These are phyloP conservation scores for Maniola jurtina DNA, from an alignment of 1,140 invertebrate genomes.

Conservation along the genomic window DNA sequence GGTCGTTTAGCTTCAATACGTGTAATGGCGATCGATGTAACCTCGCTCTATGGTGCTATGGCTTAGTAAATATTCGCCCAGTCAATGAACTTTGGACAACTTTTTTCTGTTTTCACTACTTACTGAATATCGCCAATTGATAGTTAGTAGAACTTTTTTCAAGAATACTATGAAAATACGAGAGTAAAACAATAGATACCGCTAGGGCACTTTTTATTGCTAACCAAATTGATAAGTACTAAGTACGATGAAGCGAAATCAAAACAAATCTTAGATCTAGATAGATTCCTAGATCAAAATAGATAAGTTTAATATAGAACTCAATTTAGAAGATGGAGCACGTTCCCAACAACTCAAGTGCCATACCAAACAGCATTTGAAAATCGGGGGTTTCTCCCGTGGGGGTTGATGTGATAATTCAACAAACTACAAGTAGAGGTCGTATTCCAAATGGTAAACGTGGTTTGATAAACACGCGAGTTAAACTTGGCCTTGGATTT, in stretches of 20 bases:
- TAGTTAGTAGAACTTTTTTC: no score
- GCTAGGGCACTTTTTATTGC: no score
- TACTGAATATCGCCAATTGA: no score
- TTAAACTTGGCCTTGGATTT: not conserved
- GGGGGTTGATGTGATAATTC: not conserved
- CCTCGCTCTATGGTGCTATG: constrained; percentile 16
- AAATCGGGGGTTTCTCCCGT: not conserved
- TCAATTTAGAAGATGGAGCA: not conserved
- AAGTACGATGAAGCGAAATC: no score
- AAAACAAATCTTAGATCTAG: no score
- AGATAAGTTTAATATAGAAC: not conserved
- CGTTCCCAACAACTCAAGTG: not conserved
- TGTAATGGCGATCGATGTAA: constrained; percentile 31
- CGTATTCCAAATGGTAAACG: not conserved
- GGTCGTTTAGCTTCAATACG: not conserved
- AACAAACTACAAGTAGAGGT: no score
- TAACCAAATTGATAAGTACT: no score
- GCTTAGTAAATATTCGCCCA: constrained; percentile 26
- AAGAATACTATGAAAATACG: no score
- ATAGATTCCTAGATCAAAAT: no score
- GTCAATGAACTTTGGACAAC: constrained; percentile 30
- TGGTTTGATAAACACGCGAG: not conserved
- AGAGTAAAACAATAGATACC: no score
- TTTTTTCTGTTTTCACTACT: constrained; percentile 18
- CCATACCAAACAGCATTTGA: not conserved